Evolutionary conservation across 2,113 vertebrate species (phyloP).

Genomic region (Pseudolaguvia tuberculata): DNA sequence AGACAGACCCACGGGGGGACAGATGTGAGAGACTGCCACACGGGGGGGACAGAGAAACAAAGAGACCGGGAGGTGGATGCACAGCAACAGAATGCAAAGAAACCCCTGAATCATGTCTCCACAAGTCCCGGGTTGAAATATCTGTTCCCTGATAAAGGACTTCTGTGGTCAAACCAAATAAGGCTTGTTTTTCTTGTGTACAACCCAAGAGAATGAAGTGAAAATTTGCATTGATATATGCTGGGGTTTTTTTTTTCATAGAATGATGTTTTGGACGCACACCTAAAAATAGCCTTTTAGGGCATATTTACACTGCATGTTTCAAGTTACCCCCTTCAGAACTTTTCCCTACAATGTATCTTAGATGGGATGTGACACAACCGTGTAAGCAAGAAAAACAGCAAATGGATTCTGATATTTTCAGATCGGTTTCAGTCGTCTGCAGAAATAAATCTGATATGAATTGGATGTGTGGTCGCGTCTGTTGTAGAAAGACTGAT

Average conservation of each 20-base stretch:
- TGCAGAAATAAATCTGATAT: too few species aligned
- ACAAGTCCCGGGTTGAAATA: slow-evolving; percentile 34
- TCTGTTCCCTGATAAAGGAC: background rate
- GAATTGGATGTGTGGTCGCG: too few species aligned
- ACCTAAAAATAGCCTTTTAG: background rate
- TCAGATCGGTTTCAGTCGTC: too few species aligned
- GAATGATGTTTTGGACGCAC: background rate
- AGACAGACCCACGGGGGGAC: too few species aligned
- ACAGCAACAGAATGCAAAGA: background rate
- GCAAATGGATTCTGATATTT: too few species aligned
- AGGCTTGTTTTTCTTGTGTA: slow-evolving; percentile 25
- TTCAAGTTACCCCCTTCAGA: too few species aligned
- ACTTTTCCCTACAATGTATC: too few species aligned
- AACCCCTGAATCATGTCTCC: slow-evolving; percentile 44
- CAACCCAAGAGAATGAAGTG: background rate
- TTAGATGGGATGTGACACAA: too few species aligned
- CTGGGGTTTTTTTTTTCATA: background rate
- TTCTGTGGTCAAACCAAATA: slow-evolving; percentile 20
- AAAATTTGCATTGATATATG: background rate
- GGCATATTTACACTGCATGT: too few species aligned
- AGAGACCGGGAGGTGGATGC: slow-evolving; percentile 37
- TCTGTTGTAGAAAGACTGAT: too few species aligned
- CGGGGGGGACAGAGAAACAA: slow-evolving; percentile 18
- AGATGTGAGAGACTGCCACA: slow-evolving; percentile 28
- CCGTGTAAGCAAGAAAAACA: too few species aligned